A percentile compares a stretch with the other conserved stretches of the same genome.
Conservation (phyloP, 2,113 vertebrate species). For the Euleptes europaea region DNA sequence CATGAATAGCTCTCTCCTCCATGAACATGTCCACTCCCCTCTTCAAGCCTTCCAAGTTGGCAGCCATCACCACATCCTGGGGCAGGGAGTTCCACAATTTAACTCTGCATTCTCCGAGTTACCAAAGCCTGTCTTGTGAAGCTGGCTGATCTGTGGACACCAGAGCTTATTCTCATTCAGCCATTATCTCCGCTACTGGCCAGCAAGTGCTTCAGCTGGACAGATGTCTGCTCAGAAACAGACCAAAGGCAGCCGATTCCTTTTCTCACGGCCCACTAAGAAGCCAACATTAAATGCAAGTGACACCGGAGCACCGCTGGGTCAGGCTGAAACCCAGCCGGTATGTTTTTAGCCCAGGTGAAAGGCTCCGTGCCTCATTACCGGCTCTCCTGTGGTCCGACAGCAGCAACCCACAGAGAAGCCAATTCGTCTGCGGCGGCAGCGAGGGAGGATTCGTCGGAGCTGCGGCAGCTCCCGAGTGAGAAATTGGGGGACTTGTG, state of each 20-base stretch:
- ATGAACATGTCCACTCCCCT: too few species aligned
- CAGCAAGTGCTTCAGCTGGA: not conserved
- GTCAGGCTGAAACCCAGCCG: fast-evolving
- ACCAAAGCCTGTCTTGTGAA: not conserved
- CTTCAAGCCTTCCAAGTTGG: too few species aligned
- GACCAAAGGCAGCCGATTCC: not conserved
- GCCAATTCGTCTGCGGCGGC: not conserved
- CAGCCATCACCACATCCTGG: too few species aligned
- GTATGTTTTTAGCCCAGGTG: not conserved
- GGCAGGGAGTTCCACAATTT: too few species aligned
- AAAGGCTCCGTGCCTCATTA: not conserved
- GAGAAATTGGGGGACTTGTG: constrained; percentile 12
- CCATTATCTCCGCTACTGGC: not conserved
- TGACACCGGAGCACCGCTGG: not conserved
- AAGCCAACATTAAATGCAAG: not conserved
- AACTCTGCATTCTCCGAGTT: too few species aligned
- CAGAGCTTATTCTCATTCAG: not conserved
- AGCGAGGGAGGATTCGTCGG: not conserved
- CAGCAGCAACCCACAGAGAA: not conserved
- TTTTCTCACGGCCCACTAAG: not conserved
- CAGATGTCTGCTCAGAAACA: not conserved
- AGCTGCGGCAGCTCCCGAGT: not conserved
- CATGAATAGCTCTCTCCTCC: too few species aligned
- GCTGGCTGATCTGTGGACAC: not conserved
- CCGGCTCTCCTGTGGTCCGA: not conserved